A percentile compares a stretch with the other conserved stretches of the same genome.
Evolutionary conservation across 2,113 vertebrate genomes (phyloP).

Genomic region (Erythrocebus patas): DNA sequence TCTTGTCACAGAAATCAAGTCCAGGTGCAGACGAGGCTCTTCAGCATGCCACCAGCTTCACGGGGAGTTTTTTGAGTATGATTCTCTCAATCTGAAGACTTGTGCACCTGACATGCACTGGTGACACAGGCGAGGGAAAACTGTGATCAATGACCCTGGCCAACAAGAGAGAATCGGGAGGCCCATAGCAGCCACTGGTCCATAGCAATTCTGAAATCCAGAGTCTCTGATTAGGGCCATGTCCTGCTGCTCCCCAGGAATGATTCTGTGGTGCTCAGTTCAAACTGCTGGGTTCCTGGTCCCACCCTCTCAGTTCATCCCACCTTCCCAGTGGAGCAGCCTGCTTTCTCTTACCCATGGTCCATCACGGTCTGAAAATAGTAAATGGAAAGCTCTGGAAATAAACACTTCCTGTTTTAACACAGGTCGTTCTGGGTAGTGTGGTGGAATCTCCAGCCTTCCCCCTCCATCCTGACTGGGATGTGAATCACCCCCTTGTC

Average conservation of each 20-base stretch:
- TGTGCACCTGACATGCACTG: rapidly evolving
- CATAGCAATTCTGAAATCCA: neutral
- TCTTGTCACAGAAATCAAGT: neutral
- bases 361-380: neutral
- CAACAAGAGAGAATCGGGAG: neutral
- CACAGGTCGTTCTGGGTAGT: neutral
- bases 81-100: neutral
- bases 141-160: too few species aligned
- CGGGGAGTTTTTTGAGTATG: neutral
- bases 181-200: neutral
- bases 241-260: neutral
- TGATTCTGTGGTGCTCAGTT: neutral
- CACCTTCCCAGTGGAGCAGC: neutral
- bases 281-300: neutral
- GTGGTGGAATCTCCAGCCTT: neutral
- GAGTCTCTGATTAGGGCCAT: neutral
- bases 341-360: neutral
- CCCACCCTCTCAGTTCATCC: neutral
- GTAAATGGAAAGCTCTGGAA: neutral
- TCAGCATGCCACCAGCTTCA: neutral
- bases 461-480: neutral
- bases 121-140: neutral
- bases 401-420: neutral
- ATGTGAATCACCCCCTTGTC: neutral
- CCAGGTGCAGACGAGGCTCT: neutral